These are phyloP conservation scores for Clivina fossor DNA, from an alignment of 2,888 invertebrate genomes.

Conservation along the genomic window DNA sequence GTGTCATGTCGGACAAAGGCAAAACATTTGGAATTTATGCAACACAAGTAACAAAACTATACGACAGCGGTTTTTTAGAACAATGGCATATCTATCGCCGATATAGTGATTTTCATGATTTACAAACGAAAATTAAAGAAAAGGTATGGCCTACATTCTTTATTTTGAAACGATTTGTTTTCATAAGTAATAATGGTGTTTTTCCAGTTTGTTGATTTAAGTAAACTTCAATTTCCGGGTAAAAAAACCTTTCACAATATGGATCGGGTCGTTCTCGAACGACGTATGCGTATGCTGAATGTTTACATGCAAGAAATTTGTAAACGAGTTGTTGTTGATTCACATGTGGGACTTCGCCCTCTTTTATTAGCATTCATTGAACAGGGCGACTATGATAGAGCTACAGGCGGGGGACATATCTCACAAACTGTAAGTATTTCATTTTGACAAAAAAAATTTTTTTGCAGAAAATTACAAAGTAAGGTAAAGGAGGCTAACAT, in stretches of 20 bases:
- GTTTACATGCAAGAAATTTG: slow-evolving; percentile 75
- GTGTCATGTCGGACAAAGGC: slow-evolving; percentile 79
- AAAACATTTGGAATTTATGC: slow-evolving; percentile 88
- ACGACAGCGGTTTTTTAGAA: slow-evolving; percentile 68
- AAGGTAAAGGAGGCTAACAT: too few relatives aligned
- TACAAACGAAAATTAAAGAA: slow-evolving; percentile 79
- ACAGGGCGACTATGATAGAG: slow-evolving; percentile 69
- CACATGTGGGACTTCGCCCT: slow-evolving; percentile 64
- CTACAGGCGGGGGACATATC: slow-evolving; percentile 61
- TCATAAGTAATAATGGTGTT: background rate
- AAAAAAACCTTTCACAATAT: slow-evolving; percentile 95
- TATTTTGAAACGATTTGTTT: background rate
- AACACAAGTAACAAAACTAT: slow-evolving; percentile 72
- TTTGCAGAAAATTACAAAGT: too few relatives aligned
- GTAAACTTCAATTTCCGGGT: slow-evolving; percentile 80
- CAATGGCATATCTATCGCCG: slow-evolving; percentile 90
- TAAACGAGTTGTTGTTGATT: slow-evolving; percentile 60
- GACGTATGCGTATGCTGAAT: slow-evolving; percentile 78
- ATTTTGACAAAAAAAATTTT: slow-evolving; percentile 4
- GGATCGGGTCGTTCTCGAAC: slow-evolving; percentile 80
- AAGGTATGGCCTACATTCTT: slow-evolving; percentile 53
- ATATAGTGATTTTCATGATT: slow-evolving; percentile 92
- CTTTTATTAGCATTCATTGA: slow-evolving; percentile 67
- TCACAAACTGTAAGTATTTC: slow-evolving; percentile 57
- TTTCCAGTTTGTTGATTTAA: slow-evolving; percentile 74